These are phyloP conservation scores for Hyles vespertilio DNA, from an alignment of 1,140 invertebrate species.

Conservation along the genomic window DNA sequence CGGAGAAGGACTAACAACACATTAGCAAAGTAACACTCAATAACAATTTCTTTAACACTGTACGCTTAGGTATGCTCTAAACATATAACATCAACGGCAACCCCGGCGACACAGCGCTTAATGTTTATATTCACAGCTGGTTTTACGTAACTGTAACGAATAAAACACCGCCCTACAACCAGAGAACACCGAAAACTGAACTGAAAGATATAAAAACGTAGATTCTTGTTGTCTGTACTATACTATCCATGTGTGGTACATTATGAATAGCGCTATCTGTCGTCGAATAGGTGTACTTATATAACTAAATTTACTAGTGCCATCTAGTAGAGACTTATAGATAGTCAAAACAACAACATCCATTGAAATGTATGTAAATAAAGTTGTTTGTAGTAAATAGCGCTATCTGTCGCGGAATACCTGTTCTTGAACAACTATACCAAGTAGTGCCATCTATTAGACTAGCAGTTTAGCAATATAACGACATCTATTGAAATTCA, in stretches of 20 bases:
- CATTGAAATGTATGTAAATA: too few species aligned
- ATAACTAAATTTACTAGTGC: not conserved
- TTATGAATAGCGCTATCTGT: constrained; percentile 7
- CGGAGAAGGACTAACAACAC: constrained; percentile 6
- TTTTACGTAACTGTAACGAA: constrained; percentile 62
- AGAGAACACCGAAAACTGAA: constrained; percentile 60
- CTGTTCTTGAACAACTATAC: too few species aligned
- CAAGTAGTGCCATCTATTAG: too few species aligned
- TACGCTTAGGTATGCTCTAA: not conserved
- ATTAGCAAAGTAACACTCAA: not conserved
- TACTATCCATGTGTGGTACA: not conserved
- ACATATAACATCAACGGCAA: too few species aligned
- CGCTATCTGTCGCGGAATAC: too few species aligned
- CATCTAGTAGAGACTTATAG: constrained; percentile 19
- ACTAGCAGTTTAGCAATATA: too few species aligned
- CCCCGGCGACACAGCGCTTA: constrained; percentile 5
- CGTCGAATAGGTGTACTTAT: constrained; percentile 8
- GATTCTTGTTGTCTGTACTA: not conserved
- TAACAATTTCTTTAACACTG: not conserved
- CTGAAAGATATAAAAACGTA: constrained; percentile 33
- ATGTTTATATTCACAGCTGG: constrained; percentile 58
- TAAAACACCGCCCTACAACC: constrained; percentile 60
- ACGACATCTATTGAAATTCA: too few species aligned
- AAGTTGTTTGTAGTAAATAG: too few species aligned
- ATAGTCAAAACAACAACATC: too few species aligned